These are phyloP conservation scores for Macrostomum lignano DNA, from an alignment of 1,140 invertebrate genomes.

Conservation along the genomic window DNA sequence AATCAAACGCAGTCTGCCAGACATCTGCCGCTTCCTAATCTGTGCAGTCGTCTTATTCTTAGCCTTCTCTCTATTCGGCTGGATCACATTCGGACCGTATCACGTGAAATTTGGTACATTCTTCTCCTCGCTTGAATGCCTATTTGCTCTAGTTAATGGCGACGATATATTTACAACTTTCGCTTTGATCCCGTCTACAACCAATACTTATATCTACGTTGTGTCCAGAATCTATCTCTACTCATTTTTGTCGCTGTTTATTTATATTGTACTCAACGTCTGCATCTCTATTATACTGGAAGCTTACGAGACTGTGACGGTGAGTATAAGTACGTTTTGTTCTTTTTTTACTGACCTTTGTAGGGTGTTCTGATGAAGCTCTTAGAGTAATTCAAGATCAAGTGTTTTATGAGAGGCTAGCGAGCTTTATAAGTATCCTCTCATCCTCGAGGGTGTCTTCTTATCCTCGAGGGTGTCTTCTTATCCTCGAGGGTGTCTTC, in stretches of 20 bases:
- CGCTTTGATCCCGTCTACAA: constrained; percentile 34
- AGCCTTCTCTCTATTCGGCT: constrained; percentile 86
- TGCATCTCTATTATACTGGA: constrained; percentile 98
- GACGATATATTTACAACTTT: constrained; percentile 98
- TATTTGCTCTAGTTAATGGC: constrained; percentile 74
- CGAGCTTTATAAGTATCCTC: too few species aligned
- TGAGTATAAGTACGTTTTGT: too few species aligned
- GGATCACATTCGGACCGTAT: constrained; percentile 85
- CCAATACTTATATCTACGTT: constrained; percentile 49
- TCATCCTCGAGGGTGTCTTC: too few species aligned
- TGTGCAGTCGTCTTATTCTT: constrained; percentile 49
- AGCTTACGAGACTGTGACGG: constrained; percentile 82
- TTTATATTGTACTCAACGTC: constrained; percentile 82
- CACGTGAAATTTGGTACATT: constrained; percentile 72
- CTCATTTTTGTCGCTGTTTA: constrained; percentile 75
- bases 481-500: too few species aligned
- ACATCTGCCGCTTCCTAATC: constrained; percentile 62
- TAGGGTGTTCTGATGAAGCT: too few species aligned
- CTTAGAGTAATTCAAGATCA: too few species aligned
- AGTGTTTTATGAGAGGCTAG: too few species aligned
- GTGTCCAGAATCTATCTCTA: constrained; percentile 85
- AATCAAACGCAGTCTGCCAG: constrained; percentile 60
- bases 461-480: too few species aligned
- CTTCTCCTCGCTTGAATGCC: constrained; percentile 28
- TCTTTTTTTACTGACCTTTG: too few species aligned